phyloP scores from a whole-genome alignment of 2,888 invertebrate species.

The Rhopalosiphum nymphaeae region DNA sequence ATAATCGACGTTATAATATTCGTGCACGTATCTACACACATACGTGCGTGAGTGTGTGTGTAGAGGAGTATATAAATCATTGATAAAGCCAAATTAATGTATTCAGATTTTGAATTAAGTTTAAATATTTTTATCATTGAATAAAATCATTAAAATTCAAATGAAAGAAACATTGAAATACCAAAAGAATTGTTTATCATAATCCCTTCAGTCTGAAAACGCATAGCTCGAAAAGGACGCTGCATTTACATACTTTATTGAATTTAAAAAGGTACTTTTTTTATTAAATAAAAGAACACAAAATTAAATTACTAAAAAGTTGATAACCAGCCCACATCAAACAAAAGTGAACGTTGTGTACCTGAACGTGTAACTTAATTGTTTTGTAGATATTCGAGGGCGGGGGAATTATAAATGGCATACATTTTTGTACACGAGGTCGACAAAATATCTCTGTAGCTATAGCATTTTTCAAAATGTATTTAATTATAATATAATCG shows the following conservation, averaged over 20 bases:
- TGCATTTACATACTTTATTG: constrained; percentile 41
- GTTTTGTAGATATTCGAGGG: background rate
- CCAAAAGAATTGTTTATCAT: background rate
- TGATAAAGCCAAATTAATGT: constrained; percentile 1
- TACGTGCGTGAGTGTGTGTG: too few relatives aligned
- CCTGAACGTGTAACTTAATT: constrained; percentile 1
- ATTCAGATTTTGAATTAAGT: background rate
- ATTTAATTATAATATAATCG: background rate
- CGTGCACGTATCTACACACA: background rate
- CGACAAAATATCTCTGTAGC: background rate
- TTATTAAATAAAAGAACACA: constrained; percentile 37
- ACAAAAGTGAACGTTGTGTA: constrained; percentile 24
- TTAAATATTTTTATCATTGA: background rate
- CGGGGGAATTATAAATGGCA: background rate
- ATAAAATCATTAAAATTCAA: constrained; percentile 14
- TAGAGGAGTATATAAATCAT: background rate
- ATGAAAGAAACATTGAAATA: background rate
- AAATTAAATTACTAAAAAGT: constrained; percentile 39
- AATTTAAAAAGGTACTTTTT: constrained; percentile 26
- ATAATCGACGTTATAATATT: background rate
- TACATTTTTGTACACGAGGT: background rate
- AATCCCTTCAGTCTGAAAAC: background rate
- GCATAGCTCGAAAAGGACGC: background rate
- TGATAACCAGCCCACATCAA: constrained; percentile 19
- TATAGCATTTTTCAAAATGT: background rate